Conservation (phyloP, 2,113 vertebrate genomes). For the Pomatostomus ruficeps region DNA sequence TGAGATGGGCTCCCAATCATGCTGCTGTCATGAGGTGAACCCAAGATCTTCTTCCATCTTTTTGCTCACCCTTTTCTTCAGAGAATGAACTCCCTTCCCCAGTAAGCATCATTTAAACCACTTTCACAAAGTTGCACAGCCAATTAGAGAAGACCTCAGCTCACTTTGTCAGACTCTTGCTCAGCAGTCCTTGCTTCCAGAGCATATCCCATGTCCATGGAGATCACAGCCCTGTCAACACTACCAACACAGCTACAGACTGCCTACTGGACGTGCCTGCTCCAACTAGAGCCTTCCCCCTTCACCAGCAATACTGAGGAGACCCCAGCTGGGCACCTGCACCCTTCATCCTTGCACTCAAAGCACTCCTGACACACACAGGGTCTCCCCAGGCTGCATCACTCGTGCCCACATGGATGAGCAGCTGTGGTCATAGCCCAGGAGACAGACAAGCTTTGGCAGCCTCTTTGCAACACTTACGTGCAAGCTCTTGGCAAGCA, state of each 20-base stretch:
- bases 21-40: background rate
- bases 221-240: background rate
- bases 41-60: background rate
- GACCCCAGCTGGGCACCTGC: background rate
- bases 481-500: background rate
- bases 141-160: background rate
- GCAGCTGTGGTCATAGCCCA: background rate
- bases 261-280: background rate
- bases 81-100: background rate
- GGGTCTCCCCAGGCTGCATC: background rate
- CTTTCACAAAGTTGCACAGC: background rate
- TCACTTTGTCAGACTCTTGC: background rate
- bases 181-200: background rate
- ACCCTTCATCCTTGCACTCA: background rate
- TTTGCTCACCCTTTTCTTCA: background rate
- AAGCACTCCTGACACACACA: background rate
- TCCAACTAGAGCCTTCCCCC: background rate
- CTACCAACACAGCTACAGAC: background rate
- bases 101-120: background rate
- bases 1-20: background rate
- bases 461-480: background rate
- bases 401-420: background rate
- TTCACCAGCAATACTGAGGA: background rate
- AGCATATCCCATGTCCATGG: background rate
- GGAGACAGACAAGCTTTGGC: background rate